Conservation (phyloP, 2,113 vertebrate species). For the Columbina picui region DNA sequence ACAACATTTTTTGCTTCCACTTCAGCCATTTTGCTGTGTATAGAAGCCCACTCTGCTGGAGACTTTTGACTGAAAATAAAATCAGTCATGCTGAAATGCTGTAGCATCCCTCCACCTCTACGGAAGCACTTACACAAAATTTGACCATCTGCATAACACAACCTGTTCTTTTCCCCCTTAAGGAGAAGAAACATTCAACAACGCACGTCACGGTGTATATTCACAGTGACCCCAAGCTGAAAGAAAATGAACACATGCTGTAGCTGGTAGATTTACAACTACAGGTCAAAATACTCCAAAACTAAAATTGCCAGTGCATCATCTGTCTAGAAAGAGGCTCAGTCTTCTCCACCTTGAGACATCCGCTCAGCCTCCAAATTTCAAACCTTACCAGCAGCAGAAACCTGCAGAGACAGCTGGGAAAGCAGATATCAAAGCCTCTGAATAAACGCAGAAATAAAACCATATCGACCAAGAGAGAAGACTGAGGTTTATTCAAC, state of each 20-base stretch:
- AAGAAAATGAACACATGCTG: background rate
- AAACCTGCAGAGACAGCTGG: background rate
- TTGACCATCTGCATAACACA: background rate
- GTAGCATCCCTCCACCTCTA: background rate
- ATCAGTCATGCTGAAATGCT: background rate
- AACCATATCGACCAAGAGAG: accelerated
- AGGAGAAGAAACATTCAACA: background rate
- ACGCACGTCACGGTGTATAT: background rate
- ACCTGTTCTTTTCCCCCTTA: background rate
- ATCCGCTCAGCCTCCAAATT: background rate
- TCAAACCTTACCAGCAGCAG: background rate
- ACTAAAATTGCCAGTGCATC: background rate
- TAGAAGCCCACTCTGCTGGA: background rate
- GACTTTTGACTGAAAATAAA: background rate
- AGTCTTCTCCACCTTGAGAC: background rate
- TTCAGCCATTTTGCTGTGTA: background rate
- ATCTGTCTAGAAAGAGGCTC: background rate
- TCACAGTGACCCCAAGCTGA: background rate
- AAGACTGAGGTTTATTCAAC: background rate
- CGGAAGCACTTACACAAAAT: background rate
- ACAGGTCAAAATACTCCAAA: background rate
- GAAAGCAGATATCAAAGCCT: background rate
- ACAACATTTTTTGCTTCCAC: background rate
- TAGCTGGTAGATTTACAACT: background rate
- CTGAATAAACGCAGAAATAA: background rate